Conservation (phyloP, 2,888 invertebrate species). For the Dromius quadrimaculatus region DNA sequence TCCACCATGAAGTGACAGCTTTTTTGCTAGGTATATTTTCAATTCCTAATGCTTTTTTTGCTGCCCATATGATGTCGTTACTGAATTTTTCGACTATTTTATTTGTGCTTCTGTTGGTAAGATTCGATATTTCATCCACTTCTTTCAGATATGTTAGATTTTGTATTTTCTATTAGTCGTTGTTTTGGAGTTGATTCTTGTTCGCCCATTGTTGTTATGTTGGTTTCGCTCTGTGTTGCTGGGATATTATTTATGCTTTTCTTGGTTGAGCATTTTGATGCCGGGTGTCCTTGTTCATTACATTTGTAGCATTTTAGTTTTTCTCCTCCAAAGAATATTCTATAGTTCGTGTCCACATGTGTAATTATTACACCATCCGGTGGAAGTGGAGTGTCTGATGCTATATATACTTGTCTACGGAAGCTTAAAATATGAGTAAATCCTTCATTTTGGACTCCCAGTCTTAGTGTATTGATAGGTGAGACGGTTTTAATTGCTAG, state of each 20-base stretch:
- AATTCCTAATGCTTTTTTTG: no score
- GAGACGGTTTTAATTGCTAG: constrained; percentile 53
- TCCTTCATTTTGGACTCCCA: constrained; percentile 53
- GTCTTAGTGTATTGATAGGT: constrained; percentile 55
- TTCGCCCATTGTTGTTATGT: not conserved
- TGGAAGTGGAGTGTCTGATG: no score
- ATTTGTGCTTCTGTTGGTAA: no score
- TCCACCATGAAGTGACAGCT: no score
- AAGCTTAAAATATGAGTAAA: constrained; percentile 57
- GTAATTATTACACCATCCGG: constrained; percentile 37
- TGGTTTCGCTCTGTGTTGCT: not conserved
- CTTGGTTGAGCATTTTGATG: constrained; percentile 11
- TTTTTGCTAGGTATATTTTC: no score
- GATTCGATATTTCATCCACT: no score
- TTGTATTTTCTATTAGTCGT: not conserved
- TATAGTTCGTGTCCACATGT: constrained; percentile 52
- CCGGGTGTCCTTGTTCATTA: constrained; percentile 55
- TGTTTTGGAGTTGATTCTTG: not conserved
- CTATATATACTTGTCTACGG: constrained; percentile 56
- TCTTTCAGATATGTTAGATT: not conserved
- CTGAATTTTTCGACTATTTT: no score
- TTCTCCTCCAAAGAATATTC: constrained; percentile 54
- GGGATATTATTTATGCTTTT: not conserved
- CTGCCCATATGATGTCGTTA: no score
- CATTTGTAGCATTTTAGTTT: constrained; percentile 54